Base-by-base conservation (phyloP, 2,113 vertebrate genomes). In the Rostratula benghalensis region DNA sequence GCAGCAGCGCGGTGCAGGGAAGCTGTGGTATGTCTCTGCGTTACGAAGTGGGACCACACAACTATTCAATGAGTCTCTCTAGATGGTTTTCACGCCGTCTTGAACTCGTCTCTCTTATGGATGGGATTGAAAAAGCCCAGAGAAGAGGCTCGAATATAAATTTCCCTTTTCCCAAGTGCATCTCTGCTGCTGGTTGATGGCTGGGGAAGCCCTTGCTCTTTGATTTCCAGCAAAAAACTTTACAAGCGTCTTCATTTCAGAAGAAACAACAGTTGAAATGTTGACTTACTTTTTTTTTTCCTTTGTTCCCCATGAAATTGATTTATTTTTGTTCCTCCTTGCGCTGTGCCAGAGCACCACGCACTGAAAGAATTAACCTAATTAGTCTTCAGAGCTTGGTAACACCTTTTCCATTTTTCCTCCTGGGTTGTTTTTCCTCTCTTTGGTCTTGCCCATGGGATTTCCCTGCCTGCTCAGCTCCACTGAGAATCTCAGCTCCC, bases 11-110 rank as follows among this genome's bases (percentile, higher is more conserved):
- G 73, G 87, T 2, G 5, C 45, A 7, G 31, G 70, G 35, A 73
- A 78, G 84, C 84, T 84, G 64, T 59, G 73, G 20, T 59, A 0
- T 68, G 69, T 91, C 84, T 94, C 71, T 59, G 76, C 9, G 3
- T 25, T 51, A 37, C 27, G 0, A 24, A 73, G 68, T 18, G n/a
- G 83, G 96, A 96, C 96, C 95, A 91, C 95, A 92, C 91, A 96
- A 10, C 93, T 48, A 9, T 30, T 96, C 89, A 59, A 18, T 94
- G 91, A 93, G 87, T 33, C 70, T 90, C 77, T 91, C 63, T 23
- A 48, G 50, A 35, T 61, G 87, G 45, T 77, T 94, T 91, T 77
- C 1, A 1, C 54, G 3, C 59, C 3, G 3, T n/a, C 87, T 87
- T 91, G 59, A 94, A 41, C 41, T 83, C 9, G 0, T 92, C 68